Conservation (phyloP, 2,797 vertebrate genomes). For the Linurgus olivaceus region DNA sequence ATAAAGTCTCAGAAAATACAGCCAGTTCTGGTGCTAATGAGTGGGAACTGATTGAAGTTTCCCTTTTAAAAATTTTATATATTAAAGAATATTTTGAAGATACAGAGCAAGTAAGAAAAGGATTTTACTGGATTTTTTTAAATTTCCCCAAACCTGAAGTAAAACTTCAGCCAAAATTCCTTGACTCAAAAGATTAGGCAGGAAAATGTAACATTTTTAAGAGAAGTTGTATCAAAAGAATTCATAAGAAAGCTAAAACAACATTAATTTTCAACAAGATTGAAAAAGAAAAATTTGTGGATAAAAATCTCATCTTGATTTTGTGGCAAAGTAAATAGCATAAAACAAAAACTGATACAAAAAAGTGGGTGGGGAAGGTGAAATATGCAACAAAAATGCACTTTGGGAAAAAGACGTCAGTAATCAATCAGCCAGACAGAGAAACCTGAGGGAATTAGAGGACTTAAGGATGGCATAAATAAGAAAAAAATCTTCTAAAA, state of each 20-base stretch:
- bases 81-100: background rate
- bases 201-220: background rate
- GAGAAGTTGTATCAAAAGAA: background rate
- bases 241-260: background rate
- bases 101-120: background rate
- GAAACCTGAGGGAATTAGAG: background rate
- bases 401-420: background rate
- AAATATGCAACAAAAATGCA: background rate
- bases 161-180: background rate
- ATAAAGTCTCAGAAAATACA: background rate
- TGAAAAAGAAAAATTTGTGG: background rate
- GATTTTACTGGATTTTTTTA: background rate
- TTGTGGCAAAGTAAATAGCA: background rate
- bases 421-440: background rate
- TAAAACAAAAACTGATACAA: background rate
- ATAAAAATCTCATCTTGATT: background rate
- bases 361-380: rapidly evolving
- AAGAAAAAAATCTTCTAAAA: background rate
- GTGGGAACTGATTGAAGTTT: background rate
- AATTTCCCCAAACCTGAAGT: background rate
- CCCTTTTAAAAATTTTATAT: background rate
- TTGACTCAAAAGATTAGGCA: background rate
- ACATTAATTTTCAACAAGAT: background rate
- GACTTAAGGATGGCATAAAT: background rate
- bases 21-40: background rate